Conservation (phyloP, 2,797 vertebrate species). For the Pyrocephalus nanus region DNA sequence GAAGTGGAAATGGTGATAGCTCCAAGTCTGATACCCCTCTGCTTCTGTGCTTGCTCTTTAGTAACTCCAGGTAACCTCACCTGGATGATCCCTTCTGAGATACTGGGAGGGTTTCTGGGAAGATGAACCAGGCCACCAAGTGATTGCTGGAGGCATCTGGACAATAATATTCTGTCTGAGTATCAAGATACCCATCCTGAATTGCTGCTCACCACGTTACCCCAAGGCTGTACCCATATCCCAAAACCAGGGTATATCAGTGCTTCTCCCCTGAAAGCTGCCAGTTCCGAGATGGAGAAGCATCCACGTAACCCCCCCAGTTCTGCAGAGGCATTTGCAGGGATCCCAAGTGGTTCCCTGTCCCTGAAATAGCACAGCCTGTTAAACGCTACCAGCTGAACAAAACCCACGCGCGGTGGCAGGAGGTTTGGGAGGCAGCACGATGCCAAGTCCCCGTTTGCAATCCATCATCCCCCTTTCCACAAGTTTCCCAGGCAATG, state of each 20-base stretch:
- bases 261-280: rapidly evolving
- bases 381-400: not conserved
- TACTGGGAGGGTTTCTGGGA: rapidly evolving
- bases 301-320: not conserved
- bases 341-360: not conserved
- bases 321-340: not conserved
- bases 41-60: not conserved
- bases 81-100: rapidly evolving
- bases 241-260: no score
- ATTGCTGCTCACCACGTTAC: not conserved
- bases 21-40: rapidly evolving
- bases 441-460: not conserved
- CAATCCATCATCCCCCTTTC: slow-evolving; percentile 13
- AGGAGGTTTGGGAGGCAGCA: not conserved
- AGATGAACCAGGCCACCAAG: not conserved
- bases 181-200: not conserved
- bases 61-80: not conserved
- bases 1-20: rapidly evolving
- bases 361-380: not conserved
- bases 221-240: not conserved
- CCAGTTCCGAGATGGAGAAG: not conserved
- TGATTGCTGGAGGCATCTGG: not conserved
- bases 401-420: not conserved
- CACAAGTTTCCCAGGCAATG: not conserved
- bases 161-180: not conserved